Evolutionary conservation across 2,113 vertebrate genomes (phyloP), one percentile per base, ranked within the genome.

Genomic region (Fregata magnificens): DNA sequence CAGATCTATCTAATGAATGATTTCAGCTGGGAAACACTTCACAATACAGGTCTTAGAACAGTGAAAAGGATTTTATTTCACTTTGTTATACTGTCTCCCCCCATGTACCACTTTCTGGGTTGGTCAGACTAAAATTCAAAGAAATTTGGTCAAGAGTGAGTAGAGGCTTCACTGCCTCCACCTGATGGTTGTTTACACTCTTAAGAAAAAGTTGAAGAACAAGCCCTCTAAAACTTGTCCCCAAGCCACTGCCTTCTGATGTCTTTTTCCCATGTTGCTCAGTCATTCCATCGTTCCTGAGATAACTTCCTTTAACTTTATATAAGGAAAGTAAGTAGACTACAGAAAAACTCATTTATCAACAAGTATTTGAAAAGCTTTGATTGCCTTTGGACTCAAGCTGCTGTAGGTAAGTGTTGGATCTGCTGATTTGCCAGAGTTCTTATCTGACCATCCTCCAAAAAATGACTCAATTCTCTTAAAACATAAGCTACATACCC

Each of bases 131-230:
- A 13, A 84, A 82, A 74, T 11, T 40, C 13, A 13, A 73, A 73
- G 31, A 44, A 36, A 55, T 55, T 14, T 47, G 16, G 14, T 40
- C 14, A 65, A 47, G 80, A 94, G 24, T 2, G 1, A 1, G 2
- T 5, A 6, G 25, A 31, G 21, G 31, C 16, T 19, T 61, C 0
- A 0, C 4, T 24, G 4, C 17, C 36, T 45, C 52, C 20, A 15
- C 11, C 62, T 58, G 17, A 31, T 17, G 19, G 20, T 7, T 28
- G 16, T 67, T 70, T 36, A 16, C 9, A 36, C 26, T 58, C 38
- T 44, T 3, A 16, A 50, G n/a, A 22, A 56, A 62, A 58, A 14
- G 2, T 2, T 49, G n/a, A 69, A 45, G 25, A 25, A 55, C 24
- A 53, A 40, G 17, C 9, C 26, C 29, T 47, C 17, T 32, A 11